Evolutionary conservation across 53 echinoderm and acorn worm genomes (phyloP).

Genomic region (Paelopatides confundens): DNA sequence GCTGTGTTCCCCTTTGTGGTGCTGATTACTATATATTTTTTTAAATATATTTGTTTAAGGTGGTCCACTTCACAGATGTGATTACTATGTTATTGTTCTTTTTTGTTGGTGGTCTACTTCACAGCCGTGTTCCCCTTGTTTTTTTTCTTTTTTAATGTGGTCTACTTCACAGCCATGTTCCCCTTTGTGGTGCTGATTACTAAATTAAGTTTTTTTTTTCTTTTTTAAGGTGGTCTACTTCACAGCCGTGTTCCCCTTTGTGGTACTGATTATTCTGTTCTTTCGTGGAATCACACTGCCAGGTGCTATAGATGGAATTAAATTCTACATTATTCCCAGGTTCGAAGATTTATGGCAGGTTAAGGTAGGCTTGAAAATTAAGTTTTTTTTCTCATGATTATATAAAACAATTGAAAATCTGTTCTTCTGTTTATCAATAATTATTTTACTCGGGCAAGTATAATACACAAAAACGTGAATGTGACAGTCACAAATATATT

Average conservation of each 20-base stretch:
- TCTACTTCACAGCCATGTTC: constrained; percentile 86
- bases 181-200: constrained; percentile 80
- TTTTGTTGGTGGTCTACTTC: too few relatives aligned
- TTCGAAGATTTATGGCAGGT: constrained; percentile 51
- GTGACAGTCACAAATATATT: too few relatives aligned
- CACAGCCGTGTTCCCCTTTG: constrained; percentile 83
- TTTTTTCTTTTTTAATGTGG: constrained; percentile 61
- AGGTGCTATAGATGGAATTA: constrained; percentile 71
- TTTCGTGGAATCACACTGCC: constrained; percentile 80
- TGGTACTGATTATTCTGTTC: constrained; percentile 78
- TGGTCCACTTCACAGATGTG: constrained; percentile 88
- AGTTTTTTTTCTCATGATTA: not conserved
- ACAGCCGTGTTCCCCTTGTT: constrained; percentile 71
- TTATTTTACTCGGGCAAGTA: too few relatives aligned
- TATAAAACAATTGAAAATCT: too few relatives aligned
- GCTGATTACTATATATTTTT: constrained; percentile 59
- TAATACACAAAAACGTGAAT: too few relatives aligned
- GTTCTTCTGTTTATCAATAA: too few relatives aligned
- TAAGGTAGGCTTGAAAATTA: constrained; percentile 59
- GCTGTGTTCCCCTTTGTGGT: constrained; percentile 84
- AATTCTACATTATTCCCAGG: constrained; percentile 77
- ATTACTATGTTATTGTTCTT: too few relatives aligned
- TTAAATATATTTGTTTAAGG: constrained; percentile 60
- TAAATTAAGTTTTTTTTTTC: not conserved
- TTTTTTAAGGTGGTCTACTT: constrained; percentile 84